These are phyloP conservation scores for Cataglyphis cursor DNA, from an alignment of 2,888 invertebrate species.

Conservation along the genomic window DNA sequence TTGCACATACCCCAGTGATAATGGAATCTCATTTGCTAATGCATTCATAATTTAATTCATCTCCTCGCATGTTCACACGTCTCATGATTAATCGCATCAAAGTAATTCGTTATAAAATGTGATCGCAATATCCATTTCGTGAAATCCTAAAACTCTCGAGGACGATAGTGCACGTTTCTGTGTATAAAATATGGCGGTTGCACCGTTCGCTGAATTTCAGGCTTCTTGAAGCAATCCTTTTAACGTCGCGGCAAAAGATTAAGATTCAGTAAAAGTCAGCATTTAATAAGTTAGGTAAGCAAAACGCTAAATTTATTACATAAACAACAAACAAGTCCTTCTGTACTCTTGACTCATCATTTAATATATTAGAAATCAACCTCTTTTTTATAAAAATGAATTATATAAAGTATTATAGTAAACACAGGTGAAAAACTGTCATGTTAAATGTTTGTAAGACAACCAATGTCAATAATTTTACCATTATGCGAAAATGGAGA, in stretches of 20 bases:
- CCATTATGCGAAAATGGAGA: slow-evolving; percentile 31
- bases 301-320: slow-evolving; percentile 11
- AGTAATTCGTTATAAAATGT: slow-evolving; percentile 55
- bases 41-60: slow-evolving; percentile 72
- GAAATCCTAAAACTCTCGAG: slow-evolving; percentile 52
- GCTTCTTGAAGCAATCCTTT: slow-evolving; percentile 42
- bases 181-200: slow-evolving; percentile 36
- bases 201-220: slow-evolving; percentile 48
- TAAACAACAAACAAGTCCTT: background rate
- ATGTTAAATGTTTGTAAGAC: slow-evolving; percentile 28
- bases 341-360: background rate
- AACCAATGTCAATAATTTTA: slow-evolving; percentile 33
- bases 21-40: slow-evolving; percentile 74
- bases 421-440: background rate
- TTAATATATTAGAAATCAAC: background rate
- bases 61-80: slow-evolving; percentile 18
- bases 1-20: slow-evolving; percentile 61
- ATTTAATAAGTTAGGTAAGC: slow-evolving; percentile 24
- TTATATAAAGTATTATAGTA: background rate
- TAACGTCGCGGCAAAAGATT: slow-evolving; percentile 38
- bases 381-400: background rate
- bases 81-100: slow-evolving; percentile 65
- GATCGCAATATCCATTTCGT: slow-evolving; percentile 40
- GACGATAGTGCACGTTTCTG: slow-evolving; percentile 10
- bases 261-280: slow-evolving; percentile 45